These are phyloP conservation scores for Balearica regulorum DNA, from an alignment of 2,797 vertebrate species.

Conservation along the genomic window DNA sequence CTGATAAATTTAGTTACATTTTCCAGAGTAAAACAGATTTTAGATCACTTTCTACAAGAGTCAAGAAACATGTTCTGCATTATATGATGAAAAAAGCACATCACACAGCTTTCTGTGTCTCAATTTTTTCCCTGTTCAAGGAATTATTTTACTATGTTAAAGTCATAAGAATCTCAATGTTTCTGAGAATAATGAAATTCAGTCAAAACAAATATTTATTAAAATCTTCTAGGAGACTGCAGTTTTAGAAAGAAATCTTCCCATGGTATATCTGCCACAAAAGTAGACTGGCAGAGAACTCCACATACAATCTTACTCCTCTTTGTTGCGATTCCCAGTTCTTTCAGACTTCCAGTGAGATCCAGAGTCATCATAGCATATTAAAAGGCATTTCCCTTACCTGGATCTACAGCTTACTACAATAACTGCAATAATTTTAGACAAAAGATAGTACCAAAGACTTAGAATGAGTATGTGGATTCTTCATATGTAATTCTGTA, in stretches of 20 bases:
- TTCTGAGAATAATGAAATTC: background rate
- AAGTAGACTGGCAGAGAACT: background rate
- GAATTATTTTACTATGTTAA: background rate
- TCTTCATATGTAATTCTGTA: background rate
- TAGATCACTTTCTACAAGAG: background rate
- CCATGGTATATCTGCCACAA: background rate
- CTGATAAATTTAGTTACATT: background rate
- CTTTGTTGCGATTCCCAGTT: background rate
- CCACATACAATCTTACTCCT: background rate
- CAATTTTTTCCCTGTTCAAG: background rate
- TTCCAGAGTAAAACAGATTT: background rate
- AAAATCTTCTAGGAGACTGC: background rate
- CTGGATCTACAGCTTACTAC: background rate
- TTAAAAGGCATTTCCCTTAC: background rate
- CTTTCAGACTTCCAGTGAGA: background rate
- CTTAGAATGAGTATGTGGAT: background rate
- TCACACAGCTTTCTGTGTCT: background rate
- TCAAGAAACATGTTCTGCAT: background rate
- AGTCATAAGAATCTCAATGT: background rate
- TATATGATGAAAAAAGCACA: background rate
- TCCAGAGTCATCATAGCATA: background rate
- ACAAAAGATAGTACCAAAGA: background rate
- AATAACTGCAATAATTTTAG: background rate
- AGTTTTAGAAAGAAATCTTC: background rate
- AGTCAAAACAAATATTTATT: background rate